Evolutionary conservation across 2,113 vertebrate species (phyloP).

Genomic region (Cyanoliseus patagonus): DNA sequence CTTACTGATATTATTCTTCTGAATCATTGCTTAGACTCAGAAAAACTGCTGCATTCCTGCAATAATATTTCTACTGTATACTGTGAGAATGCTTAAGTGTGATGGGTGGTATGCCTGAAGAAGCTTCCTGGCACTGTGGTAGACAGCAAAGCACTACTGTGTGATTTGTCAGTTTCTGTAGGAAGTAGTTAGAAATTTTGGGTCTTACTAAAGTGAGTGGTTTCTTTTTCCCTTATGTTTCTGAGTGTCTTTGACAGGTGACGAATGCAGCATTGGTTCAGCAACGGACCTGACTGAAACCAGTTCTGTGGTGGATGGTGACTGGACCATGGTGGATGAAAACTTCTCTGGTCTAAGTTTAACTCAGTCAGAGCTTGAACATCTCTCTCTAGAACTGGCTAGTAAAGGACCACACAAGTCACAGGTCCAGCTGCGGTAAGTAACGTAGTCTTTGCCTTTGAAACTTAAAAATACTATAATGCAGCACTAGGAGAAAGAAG

Average conservation of each 20-base stretch:
- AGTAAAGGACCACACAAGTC: conserved; percentile 97
- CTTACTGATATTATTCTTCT: not conserved
- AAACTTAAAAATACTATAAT: not conserved
- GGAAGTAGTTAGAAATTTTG: not conserved
- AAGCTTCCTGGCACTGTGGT: not conserved
- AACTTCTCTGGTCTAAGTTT: conserved; percentile 90
- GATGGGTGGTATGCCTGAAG: not conserved
- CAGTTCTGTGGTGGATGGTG: conserved; percentile 95
- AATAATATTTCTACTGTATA: not conserved
- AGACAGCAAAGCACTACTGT: not conserved
- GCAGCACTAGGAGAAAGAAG: not conserved
- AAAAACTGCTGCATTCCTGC: not conserved
- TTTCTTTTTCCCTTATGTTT: conserved; percentile 36
- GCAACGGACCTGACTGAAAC: conserved; percentile 97
- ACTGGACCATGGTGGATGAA: conserved; percentile 98
- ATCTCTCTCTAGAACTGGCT: conserved; percentile 95
- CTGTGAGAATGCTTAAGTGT: not conserved
- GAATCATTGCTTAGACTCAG: not conserved
- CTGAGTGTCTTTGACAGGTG: conserved; percentile 77
- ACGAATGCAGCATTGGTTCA: conserved; percentile 96
- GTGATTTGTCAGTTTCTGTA: not conserved
- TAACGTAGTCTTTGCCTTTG: not conserved
- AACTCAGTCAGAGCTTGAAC: conserved; percentile 94
- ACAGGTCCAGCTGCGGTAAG: conserved; percentile 95
- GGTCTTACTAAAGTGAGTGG: not conserved